Evolutionary conservation across 2,888 invertebrate genomes (phyloP), one percentile per base, ranked within the genome.

Genomic region (Hypomecis atomaria): DNA sequence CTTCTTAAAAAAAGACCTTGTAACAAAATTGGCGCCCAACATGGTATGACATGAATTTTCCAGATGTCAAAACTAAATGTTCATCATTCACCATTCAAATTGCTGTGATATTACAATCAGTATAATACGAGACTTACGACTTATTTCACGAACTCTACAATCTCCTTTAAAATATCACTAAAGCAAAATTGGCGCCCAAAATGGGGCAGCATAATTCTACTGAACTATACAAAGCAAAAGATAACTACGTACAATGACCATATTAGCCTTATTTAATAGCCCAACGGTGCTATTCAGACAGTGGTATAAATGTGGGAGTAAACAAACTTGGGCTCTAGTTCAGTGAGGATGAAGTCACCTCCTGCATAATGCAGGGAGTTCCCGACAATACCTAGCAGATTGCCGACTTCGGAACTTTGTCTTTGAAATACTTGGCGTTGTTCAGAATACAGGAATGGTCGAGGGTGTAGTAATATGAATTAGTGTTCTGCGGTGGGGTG

Each of bases 301-400:
- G 23, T 23, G 43, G 43, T 8, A 36, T 33, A 45, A 56, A 58
- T 45, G 53, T 33, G 38, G 50, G 55, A 62, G 56, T 56, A 66
- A 61, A 58, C 62, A 61, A 71, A 69, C 62, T 67, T 67, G 57
- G 55, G 54, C 48, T 59, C 40, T 10, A 56, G 49, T 56, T 43
- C 42, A 38, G 40, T 44, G 53, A 47, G 63, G 64, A 59, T 56
- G 67, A 58, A 65, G 62, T 62, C 59, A 62, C 62, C 65, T 56
- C 38, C 7, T 71, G 71, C 68, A 71, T 71, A 64, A 71, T 71
- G 71, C 70, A 68, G 55, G 63, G 50, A 69, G 67, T 65, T 70
- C 62, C 60, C 65, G 68, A 69, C 71, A 70, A 70, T 71, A 67
- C 70, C 70, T 65, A 60, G 65, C 65, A 62, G 68, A 71, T 71